Percentiles rank a stretch among this genome's conserved stretches.
Conservation (phyloP, 2,113 vertebrate species). For the Anser brachyrhynchus region DNA sequence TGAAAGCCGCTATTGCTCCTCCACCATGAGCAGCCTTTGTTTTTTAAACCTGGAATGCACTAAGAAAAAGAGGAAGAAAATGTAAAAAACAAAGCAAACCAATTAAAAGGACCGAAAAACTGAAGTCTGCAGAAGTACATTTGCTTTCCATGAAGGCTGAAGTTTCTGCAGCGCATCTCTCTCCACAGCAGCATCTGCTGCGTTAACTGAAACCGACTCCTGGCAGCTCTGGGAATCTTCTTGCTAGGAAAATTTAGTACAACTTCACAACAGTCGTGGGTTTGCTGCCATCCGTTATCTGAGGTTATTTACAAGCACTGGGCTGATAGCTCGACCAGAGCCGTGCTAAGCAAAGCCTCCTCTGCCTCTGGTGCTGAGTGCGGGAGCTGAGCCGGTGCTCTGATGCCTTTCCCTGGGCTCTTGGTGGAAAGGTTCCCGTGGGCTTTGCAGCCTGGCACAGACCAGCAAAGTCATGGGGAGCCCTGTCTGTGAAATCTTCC, state of each 20-base stretch:
- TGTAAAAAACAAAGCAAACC: not conserved
- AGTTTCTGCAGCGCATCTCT: not conserved
- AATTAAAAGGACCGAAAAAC: not conserved
- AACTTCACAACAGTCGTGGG: rapidly evolving
- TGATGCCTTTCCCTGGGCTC: rapidly evolving
- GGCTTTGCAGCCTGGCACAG: not conserved
- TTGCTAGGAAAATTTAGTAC: not conserved
- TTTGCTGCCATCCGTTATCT: not conserved
- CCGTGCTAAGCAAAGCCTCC: not conserved
- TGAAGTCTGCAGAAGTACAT: not conserved
- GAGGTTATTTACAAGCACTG: not conserved
- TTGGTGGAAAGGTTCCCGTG: rapidly evolving
- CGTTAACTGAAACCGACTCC: not conserved
- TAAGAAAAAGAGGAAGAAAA: conserved; percentile 15
- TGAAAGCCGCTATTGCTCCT: conserved; percentile 68
- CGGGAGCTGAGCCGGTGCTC: rapidly evolving
- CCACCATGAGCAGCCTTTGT: conserved; percentile 58
- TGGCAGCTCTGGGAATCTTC: not conserved
- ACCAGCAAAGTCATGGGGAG: not conserved
- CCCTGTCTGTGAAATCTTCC: rapidly evolving
- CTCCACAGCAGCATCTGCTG: not conserved
- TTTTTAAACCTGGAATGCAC: conserved; percentile 67
- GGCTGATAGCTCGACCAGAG: not conserved
- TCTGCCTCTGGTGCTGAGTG: not conserved
- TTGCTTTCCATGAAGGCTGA: not conserved